Conservation (phyloP, 2,888 invertebrate species). For the Chromoteleia sp. region DNA sequence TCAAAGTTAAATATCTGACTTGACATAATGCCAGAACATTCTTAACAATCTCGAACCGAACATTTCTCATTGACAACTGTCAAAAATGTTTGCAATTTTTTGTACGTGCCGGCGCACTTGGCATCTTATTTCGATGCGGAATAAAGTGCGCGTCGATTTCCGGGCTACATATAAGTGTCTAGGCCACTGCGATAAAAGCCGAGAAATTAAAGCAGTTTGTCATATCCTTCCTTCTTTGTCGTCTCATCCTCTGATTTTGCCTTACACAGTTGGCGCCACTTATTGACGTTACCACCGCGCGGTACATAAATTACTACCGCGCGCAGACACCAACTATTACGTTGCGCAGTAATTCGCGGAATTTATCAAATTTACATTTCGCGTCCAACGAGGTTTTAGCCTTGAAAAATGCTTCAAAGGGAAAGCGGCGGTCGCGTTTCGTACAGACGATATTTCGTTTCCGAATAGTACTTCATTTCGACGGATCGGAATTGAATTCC, state of each 20-base stretch:
- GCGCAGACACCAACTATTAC: constrained; percentile 48
- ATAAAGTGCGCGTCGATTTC: constrained; percentile 60
- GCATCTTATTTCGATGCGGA: constrained; percentile 40
- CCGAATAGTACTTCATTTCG: constrained; percentile 38
- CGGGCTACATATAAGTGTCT: constrained; percentile 51
- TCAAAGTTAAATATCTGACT: too few relatives aligned
- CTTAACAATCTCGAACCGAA: too few relatives aligned
- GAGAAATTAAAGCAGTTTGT: constrained; percentile 70
- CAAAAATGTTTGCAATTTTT: neutral
- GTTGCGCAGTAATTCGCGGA: constrained; percentile 62
- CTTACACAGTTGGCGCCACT: constrained; percentile 69
- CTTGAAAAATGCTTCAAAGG: constrained; percentile 51
- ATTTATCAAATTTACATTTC: constrained; percentile 69
- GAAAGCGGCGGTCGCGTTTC: constrained; percentile 13
- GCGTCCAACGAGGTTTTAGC: constrained; percentile 54
- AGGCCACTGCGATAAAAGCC: constrained; percentile 65
- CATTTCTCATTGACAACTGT: neutral
- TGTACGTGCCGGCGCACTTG: neutral
- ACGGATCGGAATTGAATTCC: constrained; percentile 42
- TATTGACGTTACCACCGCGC: constrained; percentile 66
- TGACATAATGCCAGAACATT: neutral
- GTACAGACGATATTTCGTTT: constrained; percentile 32
- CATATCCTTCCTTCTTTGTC: constrained; percentile 61
- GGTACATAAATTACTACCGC: constrained; percentile 68
- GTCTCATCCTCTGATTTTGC: constrained; percentile 62